Evolutionary conservation across 2,888 invertebrate species (phyloP).

Genomic region (Acleris sparsana): DNA sequence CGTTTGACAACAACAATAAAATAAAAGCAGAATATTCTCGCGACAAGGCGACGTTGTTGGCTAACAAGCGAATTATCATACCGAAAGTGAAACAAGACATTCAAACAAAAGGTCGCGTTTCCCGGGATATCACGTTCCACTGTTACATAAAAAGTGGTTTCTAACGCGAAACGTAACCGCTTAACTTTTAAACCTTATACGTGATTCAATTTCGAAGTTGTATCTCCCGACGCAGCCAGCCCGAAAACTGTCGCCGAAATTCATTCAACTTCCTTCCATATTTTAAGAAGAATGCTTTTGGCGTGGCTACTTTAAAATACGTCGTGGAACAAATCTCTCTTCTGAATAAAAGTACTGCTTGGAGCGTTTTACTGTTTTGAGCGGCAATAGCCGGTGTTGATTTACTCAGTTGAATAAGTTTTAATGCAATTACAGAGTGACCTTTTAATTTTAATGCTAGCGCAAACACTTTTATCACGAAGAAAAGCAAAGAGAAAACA

Average conservation of each 20-base stretch:
- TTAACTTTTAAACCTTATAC: conserved; percentile 82
- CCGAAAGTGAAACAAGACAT: conserved; percentile 61
- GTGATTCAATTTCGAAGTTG: conserved; percentile 82
- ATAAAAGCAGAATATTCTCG: conserved; percentile 17
- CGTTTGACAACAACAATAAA: conserved; percentile 25
- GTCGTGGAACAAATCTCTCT: conserved; percentile 46
- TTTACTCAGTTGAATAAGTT: conserved; percentile 17
- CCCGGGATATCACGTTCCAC: conserved; percentile 72
- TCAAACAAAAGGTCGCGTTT: conserved; percentile 63
- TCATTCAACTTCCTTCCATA: conserved; percentile 72
- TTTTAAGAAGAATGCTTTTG: conserved; percentile 59
- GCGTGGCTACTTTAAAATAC: conserved; percentile 50
- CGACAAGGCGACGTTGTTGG: conserved; percentile 50
- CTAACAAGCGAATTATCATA: conserved; percentile 67
- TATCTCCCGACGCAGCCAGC: conserved; percentile 58
- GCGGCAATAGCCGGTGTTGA: not conserved
- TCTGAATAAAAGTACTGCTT: conserved; percentile 28
- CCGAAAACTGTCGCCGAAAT: conserved; percentile 71
- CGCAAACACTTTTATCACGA: too few relatives aligned
- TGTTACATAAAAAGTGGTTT: conserved; percentile 75
- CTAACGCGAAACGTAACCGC: conserved; percentile 75
- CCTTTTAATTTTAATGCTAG: too few relatives aligned
- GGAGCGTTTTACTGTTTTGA: conserved; percentile 15
- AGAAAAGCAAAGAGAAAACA: too few relatives aligned
- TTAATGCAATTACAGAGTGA: not conserved